Base-by-base conservation (phyloP, 1,140 invertebrate species). In the Lasioglossum albipes region DNA sequence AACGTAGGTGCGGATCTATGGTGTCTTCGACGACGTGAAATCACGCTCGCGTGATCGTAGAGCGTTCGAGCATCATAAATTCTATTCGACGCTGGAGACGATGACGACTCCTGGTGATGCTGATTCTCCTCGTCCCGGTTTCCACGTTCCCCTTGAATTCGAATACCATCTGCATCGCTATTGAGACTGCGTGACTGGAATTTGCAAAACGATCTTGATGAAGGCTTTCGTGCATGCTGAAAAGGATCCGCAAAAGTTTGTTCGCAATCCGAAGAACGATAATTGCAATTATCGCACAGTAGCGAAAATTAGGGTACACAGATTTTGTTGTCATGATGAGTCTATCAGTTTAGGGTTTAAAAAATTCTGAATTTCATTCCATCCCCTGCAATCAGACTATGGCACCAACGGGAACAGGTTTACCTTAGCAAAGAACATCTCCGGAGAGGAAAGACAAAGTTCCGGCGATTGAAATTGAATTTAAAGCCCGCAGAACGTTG, bases 1-100 rank as follows among this genome's bases (percentile, higher is more conserved):
- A 74, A 84, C 68, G 85, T 81, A 70, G 83, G 72, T 84, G 80
- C 83, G 59, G 75, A 86, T 79, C 72, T 64, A 67, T 20, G 65
- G 68, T 79, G 76, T 81, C 68, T 27, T 13, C 74, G 75, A 74
- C 72, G 74, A 64, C 82, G 84, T 79, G 84, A 82, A 85, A 79
- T 81, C 86, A 77, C 71, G 41, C 36, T 52, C 67, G 70, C 27
- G 66, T 27, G 77, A 59, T 64, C 64, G 64, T 18, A 10, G 76
- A 49, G 20, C 68, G 22, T 67, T 45, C 45, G 74, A 69, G 57
- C 41, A 52, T 72, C 61, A 75, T 84, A 84, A 84, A 84, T 80
- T 73, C 67, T 57, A 36, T 31, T 70, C 65, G 27, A 59, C 42
- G 20, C 57, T 4, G 52, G 59, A 62, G 66, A 70, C 31, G 74